Conservation (phyloP, 2,113 vertebrate genomes). For the Daphoenositta chrysoptera region DNA sequence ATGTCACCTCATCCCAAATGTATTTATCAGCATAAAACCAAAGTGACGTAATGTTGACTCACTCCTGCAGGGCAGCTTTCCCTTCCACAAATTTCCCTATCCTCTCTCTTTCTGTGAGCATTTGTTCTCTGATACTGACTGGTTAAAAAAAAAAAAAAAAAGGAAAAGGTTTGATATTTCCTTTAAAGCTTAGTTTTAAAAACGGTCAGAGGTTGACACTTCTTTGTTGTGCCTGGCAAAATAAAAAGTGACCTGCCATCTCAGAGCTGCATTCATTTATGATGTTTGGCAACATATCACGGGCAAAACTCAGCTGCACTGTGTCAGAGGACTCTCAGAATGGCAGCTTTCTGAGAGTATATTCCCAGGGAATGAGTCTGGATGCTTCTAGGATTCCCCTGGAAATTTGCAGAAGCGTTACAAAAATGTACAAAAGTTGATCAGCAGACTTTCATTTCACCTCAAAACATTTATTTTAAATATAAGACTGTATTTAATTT, state of each 20-base stretch:
- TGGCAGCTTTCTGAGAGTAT: background rate
- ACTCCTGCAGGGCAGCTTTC: background rate
- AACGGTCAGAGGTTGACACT: slow-evolving; percentile 66
- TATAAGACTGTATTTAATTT: background rate
- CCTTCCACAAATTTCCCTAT: background rate
- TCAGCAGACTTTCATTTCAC: background rate
- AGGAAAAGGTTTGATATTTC: background rate
- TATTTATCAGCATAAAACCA: background rate
- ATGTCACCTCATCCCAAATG: background rate
- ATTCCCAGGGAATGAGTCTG: slow-evolving; percentile 13
- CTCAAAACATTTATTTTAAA: background rate
- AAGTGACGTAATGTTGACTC: background rate
- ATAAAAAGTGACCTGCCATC: slow-evolving; percentile 71
- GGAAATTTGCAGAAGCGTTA: background rate
- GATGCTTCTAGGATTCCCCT: background rate
- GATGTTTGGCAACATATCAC: slow-evolving; percentile 58
- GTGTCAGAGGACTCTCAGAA: background rate
- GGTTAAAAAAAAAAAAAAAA: background rate
- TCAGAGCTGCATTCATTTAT: slow-evolving; percentile 59
- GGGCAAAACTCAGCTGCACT: slow-evolving; percentile 1
- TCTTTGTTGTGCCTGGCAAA: slow-evolving; percentile 67
- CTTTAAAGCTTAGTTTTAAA: slow-evolving; percentile 59
- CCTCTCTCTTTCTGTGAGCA: background rate
- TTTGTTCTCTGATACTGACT: background rate
- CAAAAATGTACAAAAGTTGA: background rate